phyloP scores from a whole-genome alignment of 2,888 invertebrate species.

The Thymelicus sylvestris region DNA sequence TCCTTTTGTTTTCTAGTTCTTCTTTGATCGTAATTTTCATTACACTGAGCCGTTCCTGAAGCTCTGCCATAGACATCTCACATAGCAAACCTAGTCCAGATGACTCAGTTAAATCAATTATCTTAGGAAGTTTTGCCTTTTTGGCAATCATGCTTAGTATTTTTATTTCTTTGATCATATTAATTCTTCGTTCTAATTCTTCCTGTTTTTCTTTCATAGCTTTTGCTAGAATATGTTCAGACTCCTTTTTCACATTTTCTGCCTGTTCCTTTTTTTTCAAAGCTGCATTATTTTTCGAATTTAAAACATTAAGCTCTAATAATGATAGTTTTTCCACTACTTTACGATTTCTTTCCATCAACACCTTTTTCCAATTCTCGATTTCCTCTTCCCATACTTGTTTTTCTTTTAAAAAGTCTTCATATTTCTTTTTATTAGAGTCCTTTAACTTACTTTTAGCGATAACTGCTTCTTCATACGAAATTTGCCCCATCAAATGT shows the following conservation, averaged over 20 bases:
- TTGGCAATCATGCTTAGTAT: conserved; percentile 76
- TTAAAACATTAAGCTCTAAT: conserved; percentile 60
- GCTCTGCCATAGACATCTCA: conserved; percentile 87
- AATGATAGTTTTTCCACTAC: conserved; percentile 72
- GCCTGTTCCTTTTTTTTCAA: conserved; percentile 65
- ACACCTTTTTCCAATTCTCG: conserved; percentile 75
- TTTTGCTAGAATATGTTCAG: conserved; percentile 60
- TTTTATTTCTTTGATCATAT: conserved; percentile 82
- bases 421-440: conserved; percentile 78
- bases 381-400: conserved; percentile 76
- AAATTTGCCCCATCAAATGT: conserved; percentile 84
- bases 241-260: conserved; percentile 63
- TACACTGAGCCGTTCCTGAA: conserved; percentile 81
- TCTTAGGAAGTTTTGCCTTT: conserved; percentile 78
- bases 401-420: conserved; percentile 79
- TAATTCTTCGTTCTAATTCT: conserved; percentile 75
- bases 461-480: conserved; percentile 84
- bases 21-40: conserved; percentile 80
- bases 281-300: conserved; percentile 59
- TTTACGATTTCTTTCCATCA: conserved; percentile 78
- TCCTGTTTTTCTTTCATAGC: conserved; percentile 75
- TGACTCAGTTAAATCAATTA: conserved; percentile 85
- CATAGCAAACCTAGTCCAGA: conserved; percentile 84
- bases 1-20: conserved; percentile 79
- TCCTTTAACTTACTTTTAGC: conserved; percentile 80